A percentile compares a stretch with the other conserved stretches of the same genome.
Evolutionary conservation across 1,140 invertebrate genomes (phyloP).

Genomic region (Neodiprion fabricii): DNA sequence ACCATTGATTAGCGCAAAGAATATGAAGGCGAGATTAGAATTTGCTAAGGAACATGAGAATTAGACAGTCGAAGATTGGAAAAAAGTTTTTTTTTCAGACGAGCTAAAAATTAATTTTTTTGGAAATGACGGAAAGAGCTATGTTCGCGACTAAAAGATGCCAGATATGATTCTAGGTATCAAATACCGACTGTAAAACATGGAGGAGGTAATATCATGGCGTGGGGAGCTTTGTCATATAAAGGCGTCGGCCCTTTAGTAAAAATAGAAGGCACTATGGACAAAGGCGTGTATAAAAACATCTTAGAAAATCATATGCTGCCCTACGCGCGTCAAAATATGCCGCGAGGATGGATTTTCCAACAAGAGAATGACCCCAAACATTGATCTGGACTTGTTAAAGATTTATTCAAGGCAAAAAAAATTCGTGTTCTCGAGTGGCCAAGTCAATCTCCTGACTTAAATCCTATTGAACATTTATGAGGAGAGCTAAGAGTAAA

Average conservation of each 20-base stretch:
- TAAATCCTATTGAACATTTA: conserved; percentile 44
- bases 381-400: conserved; percentile 28
- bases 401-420: conserved; percentile 29
- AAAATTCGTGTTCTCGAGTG: conserved; percentile 35
- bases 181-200: conserved; percentile 18
- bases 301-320: conserved; percentile 30
- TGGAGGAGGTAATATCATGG: conserved; percentile 26
- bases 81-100: conserved; percentile 30
- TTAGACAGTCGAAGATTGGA: conserved; percentile 29
- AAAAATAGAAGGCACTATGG: conserved; percentile 36
- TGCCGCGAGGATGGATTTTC: conserved; percentile 38
- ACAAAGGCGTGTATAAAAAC: conserved; percentile 23
- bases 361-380: conserved; percentile 45
- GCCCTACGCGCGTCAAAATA: conserved; percentile 36
- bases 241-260: conserved; percentile 39
- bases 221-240: conserved; percentile 39
- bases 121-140: conserved; percentile 24
- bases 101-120: conserved; percentile 34
- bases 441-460: conserved; percentile 38
- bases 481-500: conserved; percentile 31
- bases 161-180: no score
- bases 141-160: conserved; percentile 15
- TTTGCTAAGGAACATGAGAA: conserved; percentile 19
- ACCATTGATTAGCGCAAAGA: conserved; percentile 19
- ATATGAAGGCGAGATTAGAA: conserved; percentile 20